Conservation (phyloP, 2,797 vertebrate genomes). For the Nothura maculosa region DNA sequence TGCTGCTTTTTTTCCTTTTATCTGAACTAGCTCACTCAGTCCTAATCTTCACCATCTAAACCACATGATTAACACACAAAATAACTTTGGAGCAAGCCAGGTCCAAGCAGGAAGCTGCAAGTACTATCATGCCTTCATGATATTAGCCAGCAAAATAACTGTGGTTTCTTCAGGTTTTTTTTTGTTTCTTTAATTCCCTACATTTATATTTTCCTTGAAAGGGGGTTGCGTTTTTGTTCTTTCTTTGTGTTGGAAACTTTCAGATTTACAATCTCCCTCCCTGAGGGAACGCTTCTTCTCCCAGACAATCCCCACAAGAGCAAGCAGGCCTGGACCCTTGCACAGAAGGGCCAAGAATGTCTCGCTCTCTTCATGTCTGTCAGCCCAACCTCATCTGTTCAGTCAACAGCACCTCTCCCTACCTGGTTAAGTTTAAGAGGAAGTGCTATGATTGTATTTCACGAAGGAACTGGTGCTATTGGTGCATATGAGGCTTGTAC, state of each 20-base stretch:
- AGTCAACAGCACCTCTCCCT: neutral
- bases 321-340: neutral
- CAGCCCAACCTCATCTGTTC: neutral
- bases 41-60: slow-evolving; percentile 78
- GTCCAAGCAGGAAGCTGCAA: slow-evolving; percentile 77
- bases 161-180: slow-evolving; percentile 61
- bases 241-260: neutral
- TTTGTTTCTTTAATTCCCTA: neutral
- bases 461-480: neutral
- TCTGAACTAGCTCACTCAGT: slow-evolving; percentile 67
- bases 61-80: slow-evolving; percentile 78
- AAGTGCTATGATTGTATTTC: accelerated
- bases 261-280: neutral
- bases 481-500: neutral
- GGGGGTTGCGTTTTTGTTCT: neutral
- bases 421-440: accelerated
- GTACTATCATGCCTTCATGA: slow-evolving; percentile 70
- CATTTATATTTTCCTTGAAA: slow-evolving; percentile 64
- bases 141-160: slow-evolving; percentile 72
- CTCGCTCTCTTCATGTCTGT: neutral
- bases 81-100: slow-evolving; percentile 72
- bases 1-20: slow-evolving; percentile 64
- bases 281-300: neutral
- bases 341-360: accelerated
- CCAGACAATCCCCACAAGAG: neutral